These are phyloP conservation scores for Patella pellucida DNA, from an alignment of 2,888 invertebrate species.

Conservation along the genomic window DNA sequence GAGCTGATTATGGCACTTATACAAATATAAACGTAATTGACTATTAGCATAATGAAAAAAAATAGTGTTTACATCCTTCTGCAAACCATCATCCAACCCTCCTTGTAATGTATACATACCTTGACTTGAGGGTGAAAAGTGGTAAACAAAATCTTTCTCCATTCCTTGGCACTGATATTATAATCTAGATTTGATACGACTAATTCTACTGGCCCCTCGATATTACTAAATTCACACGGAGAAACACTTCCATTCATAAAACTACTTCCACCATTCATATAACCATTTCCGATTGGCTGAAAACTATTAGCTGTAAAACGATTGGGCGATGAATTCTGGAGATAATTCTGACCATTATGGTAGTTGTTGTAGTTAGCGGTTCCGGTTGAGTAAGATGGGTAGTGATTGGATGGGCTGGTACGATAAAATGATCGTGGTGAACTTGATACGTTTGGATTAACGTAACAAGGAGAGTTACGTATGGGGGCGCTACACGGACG, in stretches of 20 bases:
- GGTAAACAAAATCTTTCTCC: slow-evolving; percentile 77
- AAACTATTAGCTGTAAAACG: slow-evolving; percentile 12
- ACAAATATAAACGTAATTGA: too few relatives aligned
- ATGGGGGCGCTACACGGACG: neutral
- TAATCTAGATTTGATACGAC: slow-evolving; percentile 81
- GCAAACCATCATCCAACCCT: neutral
- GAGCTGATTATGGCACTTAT: too few relatives aligned
- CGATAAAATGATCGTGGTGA: neutral
- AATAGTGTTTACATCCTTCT: too few relatives aligned
- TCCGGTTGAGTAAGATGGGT: neutral
- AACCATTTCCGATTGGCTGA: slow-evolving; percentile 11
- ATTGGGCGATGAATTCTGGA: neutral
- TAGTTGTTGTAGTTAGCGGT: neutral
- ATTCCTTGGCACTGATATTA: slow-evolving; percentile 78
- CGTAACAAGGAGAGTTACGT: neutral
- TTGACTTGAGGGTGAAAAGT: slow-evolving; percentile 79
- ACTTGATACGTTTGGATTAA: neutral
- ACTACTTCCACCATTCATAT: neutral
- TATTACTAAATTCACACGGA: slow-evolving; percentile 18
- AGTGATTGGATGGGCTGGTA: neutral
- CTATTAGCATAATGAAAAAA: too few relatives aligned
- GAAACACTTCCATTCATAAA: slow-evolving; percentile 13
- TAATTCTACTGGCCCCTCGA: slow-evolving; percentile 56
- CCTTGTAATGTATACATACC: slow-evolving; percentile 70
- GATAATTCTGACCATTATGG: neutral